Percentiles rank a stretch among this genome's conserved stretches.
phyloP scores from a whole-genome alignment of 2,888 invertebrate genomes.

The Leucophenga montana region DNA sequence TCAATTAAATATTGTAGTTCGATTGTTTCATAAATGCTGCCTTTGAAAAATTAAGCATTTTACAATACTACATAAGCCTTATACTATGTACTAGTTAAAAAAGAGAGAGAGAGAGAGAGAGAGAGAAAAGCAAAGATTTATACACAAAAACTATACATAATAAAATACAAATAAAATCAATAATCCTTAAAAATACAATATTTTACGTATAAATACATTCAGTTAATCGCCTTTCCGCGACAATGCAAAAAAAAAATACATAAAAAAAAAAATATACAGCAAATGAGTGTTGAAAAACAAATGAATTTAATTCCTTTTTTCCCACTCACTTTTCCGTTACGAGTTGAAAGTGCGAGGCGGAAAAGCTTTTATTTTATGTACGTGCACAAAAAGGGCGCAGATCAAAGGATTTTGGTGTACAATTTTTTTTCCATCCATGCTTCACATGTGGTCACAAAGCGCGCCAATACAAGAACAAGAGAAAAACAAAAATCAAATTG shows the following conservation, averaged over 20 bases:
- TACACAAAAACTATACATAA: background rate
- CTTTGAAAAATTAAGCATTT: background rate
- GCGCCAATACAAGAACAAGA: background rate
- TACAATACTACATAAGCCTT: background rate
- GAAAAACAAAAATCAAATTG: background rate
- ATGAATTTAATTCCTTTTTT: background rate
- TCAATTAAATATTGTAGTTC: too few relatives aligned
- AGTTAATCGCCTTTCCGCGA: constrained; percentile 11
- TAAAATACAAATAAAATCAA: constrained; percentile 47
- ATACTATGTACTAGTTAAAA: constrained; percentile 4
- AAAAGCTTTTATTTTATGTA: constrained; percentile 14
- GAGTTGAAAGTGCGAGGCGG: background rate
- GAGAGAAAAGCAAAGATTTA: background rate
- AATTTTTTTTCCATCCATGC: background rate
- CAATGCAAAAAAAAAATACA: constrained; percentile 9
- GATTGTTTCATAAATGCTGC: too few relatives aligned
- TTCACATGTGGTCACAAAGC: constrained; percentile 7
- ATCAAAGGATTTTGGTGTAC: constrained; percentile 13
- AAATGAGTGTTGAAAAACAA: constrained; percentile 26
- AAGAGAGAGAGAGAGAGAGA: too few relatives aligned
- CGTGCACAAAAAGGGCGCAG: constrained; percentile 8
- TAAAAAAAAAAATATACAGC: constrained; percentile 11
- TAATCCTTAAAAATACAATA: constrained; percentile 64
- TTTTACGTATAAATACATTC: constrained; percentile 55
- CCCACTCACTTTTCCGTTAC: too few relatives aligned